Conservation (phyloP, 2,888 invertebrate species). For the Drosophila tripunctata region DNA sequence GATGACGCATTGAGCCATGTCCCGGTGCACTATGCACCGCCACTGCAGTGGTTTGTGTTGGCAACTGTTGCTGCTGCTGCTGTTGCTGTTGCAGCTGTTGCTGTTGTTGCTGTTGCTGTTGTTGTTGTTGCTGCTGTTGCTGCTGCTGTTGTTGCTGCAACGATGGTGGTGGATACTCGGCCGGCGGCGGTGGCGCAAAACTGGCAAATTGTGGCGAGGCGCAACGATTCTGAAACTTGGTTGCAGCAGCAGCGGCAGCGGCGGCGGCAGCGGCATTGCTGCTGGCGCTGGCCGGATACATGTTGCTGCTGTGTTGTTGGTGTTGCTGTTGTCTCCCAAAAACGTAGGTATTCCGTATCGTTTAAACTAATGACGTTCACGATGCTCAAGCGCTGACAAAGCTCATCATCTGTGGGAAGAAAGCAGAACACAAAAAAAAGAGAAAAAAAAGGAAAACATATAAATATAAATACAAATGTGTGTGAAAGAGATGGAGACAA, state of each 20-base stretch:
- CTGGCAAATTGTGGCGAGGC: slow-evolving; percentile 87
- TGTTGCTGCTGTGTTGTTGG: slow-evolving; percentile 29
- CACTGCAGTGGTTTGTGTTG: slow-evolving; percentile 52
- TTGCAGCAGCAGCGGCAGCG: slow-evolving; percentile 44
- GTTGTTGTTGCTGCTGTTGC: slow-evolving; percentile 83
- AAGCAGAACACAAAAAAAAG: too few species aligned
- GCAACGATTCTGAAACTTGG: slow-evolving; percentile 83
- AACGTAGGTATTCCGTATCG: slow-evolving; percentile 7
- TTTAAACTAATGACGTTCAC: slow-evolving; percentile 13
- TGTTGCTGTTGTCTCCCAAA: background rate
- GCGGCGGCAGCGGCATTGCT: slow-evolving; percentile 34
- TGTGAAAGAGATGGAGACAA: background rate
- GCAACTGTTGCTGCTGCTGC: slow-evolving; percentile 76
- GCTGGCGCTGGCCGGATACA: slow-evolving; percentile 80
- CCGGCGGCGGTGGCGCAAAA: slow-evolving; percentile 89
- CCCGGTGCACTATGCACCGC: slow-evolving; percentile 53
- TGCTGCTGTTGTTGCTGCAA: slow-evolving; percentile 36
- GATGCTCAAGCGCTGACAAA: slow-evolving; percentile 34
- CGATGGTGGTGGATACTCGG: slow-evolving; percentile 87
- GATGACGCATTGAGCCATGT: slow-evolving; percentile 53
- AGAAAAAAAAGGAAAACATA: slow-evolving; percentile 5
- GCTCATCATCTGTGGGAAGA: slow-evolving; percentile 59
- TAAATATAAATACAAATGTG: background rate
- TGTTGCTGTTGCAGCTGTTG: slow-evolving; percentile 47
- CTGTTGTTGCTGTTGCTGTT: slow-evolving; percentile 80